These are phyloP conservation scores for Ericerus pela DNA, from an alignment of 1,140 invertebrate genomes.

Conservation along the genomic window DNA sequence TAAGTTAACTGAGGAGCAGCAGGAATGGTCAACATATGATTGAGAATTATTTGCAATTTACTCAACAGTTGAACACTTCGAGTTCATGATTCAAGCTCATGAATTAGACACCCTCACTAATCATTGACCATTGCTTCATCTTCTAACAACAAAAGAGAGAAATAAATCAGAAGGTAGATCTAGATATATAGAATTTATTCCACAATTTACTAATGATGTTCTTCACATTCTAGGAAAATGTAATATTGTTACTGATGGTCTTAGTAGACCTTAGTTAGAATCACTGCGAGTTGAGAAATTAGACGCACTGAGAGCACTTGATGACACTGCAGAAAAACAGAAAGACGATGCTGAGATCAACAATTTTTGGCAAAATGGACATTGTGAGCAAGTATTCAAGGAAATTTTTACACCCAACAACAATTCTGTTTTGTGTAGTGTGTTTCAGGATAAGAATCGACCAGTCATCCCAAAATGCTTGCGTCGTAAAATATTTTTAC, in stretches of 20 bases:
- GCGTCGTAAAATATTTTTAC: background rate
- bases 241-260: background rate
- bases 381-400: background rate
- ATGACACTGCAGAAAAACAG: background rate
- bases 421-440: background rate
- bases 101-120: background rate
- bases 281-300: background rate
- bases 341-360: background rate
- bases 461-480: background rate
- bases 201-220: background rate
- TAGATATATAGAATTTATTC: background rate
- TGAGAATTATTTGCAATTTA: background rate
- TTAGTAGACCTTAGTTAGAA: background rate
- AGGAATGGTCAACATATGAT: background rate
- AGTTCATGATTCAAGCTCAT: background rate
- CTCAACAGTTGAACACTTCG: background rate
- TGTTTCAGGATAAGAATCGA: background rate
- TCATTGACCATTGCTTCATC: background rate
- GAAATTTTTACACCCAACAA: no score
- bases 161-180: background rate
- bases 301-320: no score
- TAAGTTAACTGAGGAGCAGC: background rate
- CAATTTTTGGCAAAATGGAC: background rate
- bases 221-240: background rate
- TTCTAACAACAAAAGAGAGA: background rate